Conservation (phyloP, 2,797 vertebrate species). For the Pseudochirops corinnae region DNA sequence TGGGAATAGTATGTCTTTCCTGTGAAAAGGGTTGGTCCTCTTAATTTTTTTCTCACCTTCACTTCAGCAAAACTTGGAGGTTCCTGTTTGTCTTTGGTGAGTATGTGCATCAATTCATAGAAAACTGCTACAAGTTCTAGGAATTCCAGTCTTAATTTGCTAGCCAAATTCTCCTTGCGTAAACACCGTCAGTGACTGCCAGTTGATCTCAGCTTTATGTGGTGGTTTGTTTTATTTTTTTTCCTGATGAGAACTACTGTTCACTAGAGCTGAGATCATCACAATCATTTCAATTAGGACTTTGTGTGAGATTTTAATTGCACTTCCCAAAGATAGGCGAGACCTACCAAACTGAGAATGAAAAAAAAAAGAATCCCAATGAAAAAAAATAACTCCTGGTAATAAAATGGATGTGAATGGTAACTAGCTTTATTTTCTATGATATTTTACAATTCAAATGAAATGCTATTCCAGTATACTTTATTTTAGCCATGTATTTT, state of each 20-base stretch:
- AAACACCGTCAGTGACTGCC: constrained; percentile 64
- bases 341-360: constrained; percentile 27
- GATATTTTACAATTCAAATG: constrained; percentile 72
- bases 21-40: constrained; percentile 15
- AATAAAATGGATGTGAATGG: constrained; percentile 16
- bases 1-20: neutral
- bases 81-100: constrained; percentile 57
- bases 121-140: constrained; percentile 78
- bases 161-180: constrained; percentile 64
- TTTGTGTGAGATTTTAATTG: constrained; percentile 53
- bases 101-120: constrained; percentile 59
- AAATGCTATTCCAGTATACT: constrained; percentile 65
- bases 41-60: constrained; percentile 29
- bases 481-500: constrained; percentile 82
- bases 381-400: constrained; percentile 5
- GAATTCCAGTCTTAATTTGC: constrained; percentile 60
- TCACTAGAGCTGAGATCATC: constrained; percentile 75
- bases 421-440: constrained; percentile 65
- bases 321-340: constrained; percentile 57
- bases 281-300: constrained; percentile 55
- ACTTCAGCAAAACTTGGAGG: constrained; percentile 4
- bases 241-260: constrained; percentile 73
- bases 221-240: constrained; percentile 18
- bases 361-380: neutral
- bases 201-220: constrained; percentile 69